phyloP scores from a whole-genome alignment of 2,888 invertebrate genomes.

The Ormyrus thymus region DNA sequence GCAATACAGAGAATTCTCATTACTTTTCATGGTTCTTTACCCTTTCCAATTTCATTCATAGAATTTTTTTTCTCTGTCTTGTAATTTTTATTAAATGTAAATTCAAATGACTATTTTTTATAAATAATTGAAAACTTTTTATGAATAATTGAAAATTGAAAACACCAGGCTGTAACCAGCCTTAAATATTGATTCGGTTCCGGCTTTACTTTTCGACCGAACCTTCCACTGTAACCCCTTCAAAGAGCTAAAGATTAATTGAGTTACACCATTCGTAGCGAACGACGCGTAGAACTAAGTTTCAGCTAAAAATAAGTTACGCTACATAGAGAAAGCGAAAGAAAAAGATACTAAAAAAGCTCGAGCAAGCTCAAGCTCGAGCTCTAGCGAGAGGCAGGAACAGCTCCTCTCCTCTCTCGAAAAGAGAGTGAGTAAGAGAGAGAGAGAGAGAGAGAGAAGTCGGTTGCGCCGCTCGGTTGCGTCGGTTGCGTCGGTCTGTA shows the following conservation, averaged over 20 bases:
- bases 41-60: no score
- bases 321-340: constrained; percentile 27
- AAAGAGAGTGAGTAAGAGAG: constrained; percentile 23
- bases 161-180: background rate
- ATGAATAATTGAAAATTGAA: background rate
- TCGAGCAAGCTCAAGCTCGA: no score
- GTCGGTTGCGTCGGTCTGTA: constrained; percentile 62
- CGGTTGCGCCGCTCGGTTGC: constrained; percentile 64
- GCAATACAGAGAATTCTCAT: no score
- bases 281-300: constrained; percentile 16
- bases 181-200: constrained; percentile 6
- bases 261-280: constrained; percentile 25
- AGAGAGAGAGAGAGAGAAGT: constrained; percentile 35
- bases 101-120: no score
- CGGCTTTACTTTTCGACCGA: background rate
- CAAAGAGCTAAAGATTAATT: constrained; percentile 30
- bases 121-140: background rate
- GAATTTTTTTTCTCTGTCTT: no score
- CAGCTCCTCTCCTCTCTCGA: no score
- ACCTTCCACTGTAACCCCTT: background rate
- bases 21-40: no score
- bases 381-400: no score
- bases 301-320: constrained; percentile 41
- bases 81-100: no score
- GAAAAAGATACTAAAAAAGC: constrained; percentile 29